Evolutionary conservation across 2,888 invertebrate genomes (phyloP), one percentile per base, ranked within the genome.

Genomic region (Homarus gammarus): DNA sequence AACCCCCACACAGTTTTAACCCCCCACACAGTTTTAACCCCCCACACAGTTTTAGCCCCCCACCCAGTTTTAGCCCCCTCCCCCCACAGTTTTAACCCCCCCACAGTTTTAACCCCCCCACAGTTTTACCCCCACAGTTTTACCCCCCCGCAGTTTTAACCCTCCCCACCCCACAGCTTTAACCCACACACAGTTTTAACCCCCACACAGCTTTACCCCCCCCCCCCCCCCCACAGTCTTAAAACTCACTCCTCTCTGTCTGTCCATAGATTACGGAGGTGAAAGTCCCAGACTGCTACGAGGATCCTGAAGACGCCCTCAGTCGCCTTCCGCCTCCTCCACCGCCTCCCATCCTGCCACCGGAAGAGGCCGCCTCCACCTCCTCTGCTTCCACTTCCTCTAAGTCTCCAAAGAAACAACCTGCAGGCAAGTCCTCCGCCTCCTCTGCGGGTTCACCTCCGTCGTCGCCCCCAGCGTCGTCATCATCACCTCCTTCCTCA

Each of bases 261-360:
- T n/a, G 22, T 18, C 36, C 40, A 8, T 79, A 91, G 91, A 72
- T 91, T 27, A 91, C 91, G 38, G 89, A 91, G 77, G 91, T 91
- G 36, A 86, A 86, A 56, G 91, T 89, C 36, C 77, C 86, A 8
- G 91, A n/a, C n/a, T 91, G 91, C 61, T 91, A 91, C 70, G 82
- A 89, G 61, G 91, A 91, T 36, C 91, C 91, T 6, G 91, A 91
- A 56, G 89, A 90, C 22, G 33, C 72, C 38, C 72, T 90, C n/a
- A 49, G 49, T n/a, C 44, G 77, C 33, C 83, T 84, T 5, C 88
- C 88, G 12, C 84, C 88, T 3, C 78, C 88, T 12, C 83, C 83
- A 18, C 83, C 88, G 1, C 88, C 88, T 27, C 88, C 88, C 18
- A n/a, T 77, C n/a, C 51, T 49, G 8, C 73, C 75, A 3, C 36